phyloP scores from a whole-genome alignment of 2,113 vertebrate species.

The Stegostoma tigrinum region DNA sequence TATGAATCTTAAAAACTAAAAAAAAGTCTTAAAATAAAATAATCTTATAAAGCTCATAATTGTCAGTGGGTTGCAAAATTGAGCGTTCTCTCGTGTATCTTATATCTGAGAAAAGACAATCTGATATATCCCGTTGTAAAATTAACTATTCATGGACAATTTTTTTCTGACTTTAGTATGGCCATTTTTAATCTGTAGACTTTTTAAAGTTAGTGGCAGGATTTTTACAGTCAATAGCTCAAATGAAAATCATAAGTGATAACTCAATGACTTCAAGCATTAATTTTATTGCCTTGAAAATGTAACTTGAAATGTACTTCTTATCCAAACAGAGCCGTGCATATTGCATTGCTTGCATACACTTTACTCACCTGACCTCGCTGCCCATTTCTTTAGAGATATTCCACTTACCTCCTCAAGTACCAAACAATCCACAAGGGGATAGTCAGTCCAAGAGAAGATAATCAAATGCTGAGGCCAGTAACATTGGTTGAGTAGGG shows the following conservation, averaged over 20 bases:
- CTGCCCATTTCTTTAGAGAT: too few species aligned
- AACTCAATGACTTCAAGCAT: not conserved
- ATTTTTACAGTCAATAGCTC: not conserved
- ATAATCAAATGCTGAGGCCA: too few species aligned
- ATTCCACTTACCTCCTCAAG: too few species aligned
- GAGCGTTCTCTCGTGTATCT: too few species aligned
- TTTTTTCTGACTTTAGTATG: not conserved
- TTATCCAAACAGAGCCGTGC: not conserved
- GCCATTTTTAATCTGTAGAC: not conserved
- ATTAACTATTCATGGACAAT: not conserved
- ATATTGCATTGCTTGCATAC: not conserved
- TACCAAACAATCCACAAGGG: too few species aligned
- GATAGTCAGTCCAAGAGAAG: too few species aligned
- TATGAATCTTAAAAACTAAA: too few species aligned
- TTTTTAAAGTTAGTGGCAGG: not conserved
- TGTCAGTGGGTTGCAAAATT: too few species aligned
- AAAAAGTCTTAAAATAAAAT: too few species aligned
- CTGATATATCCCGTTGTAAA: not conserved
- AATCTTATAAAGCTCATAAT: too few species aligned
- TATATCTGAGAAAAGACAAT: not conserved
- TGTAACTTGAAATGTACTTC: not conserved
- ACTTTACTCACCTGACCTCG: too few species aligned
- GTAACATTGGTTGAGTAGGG: too few species aligned
- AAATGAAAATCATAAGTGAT: conserved; percentile 20
- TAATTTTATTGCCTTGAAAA: not conserved